Conservation (phyloP, 37 sponge, comb jelly and placozoan genomes). For the Oscarella lobularis region DNA sequence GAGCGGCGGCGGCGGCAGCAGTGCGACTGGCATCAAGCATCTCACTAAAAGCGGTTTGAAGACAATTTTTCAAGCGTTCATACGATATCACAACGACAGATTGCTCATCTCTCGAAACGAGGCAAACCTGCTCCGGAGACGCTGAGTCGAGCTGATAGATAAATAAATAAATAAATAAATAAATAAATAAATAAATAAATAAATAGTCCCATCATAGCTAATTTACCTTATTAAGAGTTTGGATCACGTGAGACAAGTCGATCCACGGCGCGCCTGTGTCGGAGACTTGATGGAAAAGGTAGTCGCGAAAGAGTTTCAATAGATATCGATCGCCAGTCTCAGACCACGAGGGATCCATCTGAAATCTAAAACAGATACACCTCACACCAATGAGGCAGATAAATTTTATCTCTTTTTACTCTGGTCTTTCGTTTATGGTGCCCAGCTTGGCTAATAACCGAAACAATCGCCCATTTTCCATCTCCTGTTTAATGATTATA, state of each 20-base stretch:
- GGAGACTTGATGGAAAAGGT: conserved; percentile 74
- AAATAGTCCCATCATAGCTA: background rate
- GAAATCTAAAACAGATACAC: conserved; percentile 15
- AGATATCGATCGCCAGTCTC: conserved; percentile 85
- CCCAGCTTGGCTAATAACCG: conserved; percentile 65
- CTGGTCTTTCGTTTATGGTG: conserved; percentile 66
- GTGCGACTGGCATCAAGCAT: too few relatives aligned
- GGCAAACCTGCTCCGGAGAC: conserved; percentile 29
- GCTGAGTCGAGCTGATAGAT: conserved; percentile 61
- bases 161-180: background rate
- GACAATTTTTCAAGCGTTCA: conserved; percentile 53
- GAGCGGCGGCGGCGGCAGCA: too few relatives aligned
- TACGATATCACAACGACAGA: conserved; percentile 65
- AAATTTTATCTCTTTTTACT: conserved; percentile 52
- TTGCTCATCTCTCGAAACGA: conserved; percentile 62
- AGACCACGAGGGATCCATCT: conserved; percentile 55
- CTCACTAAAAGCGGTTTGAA: conserved; percentile 49
- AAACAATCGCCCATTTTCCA: conserved; percentile 79
- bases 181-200: background rate
- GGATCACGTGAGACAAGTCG: conserved; percentile 70
- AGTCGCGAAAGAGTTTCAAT: conserved; percentile 69
- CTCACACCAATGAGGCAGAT: too few relatives aligned
- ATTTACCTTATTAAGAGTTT: conserved; percentile 61
- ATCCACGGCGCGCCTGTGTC: conserved; percentile 69
- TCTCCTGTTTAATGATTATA: conserved; percentile 30